Percentiles rank a stretch among this genome's conserved stretches.
These are phyloP conservation scores for Xenopus laevis DNA, from an alignment of 2,113 vertebrate species.

Conservation along the genomic window DNA sequence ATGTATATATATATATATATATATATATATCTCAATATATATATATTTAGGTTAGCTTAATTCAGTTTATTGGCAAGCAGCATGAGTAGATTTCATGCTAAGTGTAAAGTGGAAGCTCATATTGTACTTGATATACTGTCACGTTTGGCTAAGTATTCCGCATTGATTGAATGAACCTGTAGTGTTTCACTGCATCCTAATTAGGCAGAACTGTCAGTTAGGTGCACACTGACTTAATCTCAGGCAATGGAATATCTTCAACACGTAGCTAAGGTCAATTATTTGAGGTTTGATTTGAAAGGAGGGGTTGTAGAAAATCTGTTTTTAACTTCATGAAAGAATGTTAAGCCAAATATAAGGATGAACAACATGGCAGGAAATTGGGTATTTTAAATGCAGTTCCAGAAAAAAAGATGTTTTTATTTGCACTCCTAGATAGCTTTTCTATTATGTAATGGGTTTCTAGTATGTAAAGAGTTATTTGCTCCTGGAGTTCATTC, in stretches of 20 bases:
- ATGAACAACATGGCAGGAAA: no score
- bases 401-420: no score
- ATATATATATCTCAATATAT: no score
- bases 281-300: slow-evolving; percentile 4
- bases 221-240: slow-evolving; percentile 8
- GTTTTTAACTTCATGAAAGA: not conserved
- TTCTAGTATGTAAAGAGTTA: no score
- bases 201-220: slow-evolving; percentile 36
- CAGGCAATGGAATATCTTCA: slow-evolving; percentile 20
- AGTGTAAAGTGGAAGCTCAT: slow-evolving; percentile 7
- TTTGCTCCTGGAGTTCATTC: no score
- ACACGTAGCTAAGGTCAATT: slow-evolving; percentile 28
- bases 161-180: slow-evolving; percentile 22
- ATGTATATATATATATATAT: no score
- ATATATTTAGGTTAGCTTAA: slow-evolving; percentile 1
- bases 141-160: slow-evolving; percentile 11
- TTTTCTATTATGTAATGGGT: no score
- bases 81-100: slow-evolving; percentile 12
- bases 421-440: no score
- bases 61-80: slow-evolving; percentile 23
- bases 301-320: not conserved
- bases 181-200: slow-evolving; percentile 28
- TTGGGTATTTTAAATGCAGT: no score
- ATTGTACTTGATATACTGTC: slow-evolving; percentile 17
- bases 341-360: no score